Percentiles rank a stretch among this genome's conserved stretches.
These are phyloP conservation scores for Ypsolopha sequella DNA, from an alignment of 2,888 invertebrate species.

Conservation along the genomic window DNA sequence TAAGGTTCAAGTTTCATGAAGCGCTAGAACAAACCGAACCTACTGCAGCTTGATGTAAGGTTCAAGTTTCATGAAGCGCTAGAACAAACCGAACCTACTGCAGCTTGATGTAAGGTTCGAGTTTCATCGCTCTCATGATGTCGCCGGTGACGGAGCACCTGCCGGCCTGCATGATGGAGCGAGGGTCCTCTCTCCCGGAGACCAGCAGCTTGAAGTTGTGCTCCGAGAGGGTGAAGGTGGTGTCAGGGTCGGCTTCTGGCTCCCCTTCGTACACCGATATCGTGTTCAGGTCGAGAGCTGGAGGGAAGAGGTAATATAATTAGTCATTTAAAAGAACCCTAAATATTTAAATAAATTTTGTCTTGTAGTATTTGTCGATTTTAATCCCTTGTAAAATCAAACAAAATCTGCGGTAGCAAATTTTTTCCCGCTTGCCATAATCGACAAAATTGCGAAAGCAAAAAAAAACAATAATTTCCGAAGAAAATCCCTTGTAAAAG, in stretches of 20 bases:
- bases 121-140: slow-evolving; percentile 64
- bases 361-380: neutral
- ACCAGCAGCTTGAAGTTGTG: slow-evolving; percentile 55
- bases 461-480: no score
- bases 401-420: no score
- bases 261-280: slow-evolving; percentile 56
- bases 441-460: no score
- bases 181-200: slow-evolving; percentile 44
- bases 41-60: no score
- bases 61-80: no score
- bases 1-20: no score
- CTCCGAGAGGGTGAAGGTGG: slow-evolving; percentile 57
- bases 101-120: slow-evolving; percentile 57
- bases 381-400: no score
- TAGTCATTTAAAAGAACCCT: neutral
- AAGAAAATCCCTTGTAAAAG: no score
- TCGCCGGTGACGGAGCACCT: slow-evolving; percentile 63
- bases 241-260: slow-evolving; percentile 54
- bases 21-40: no score
- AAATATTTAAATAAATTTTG: neutral
- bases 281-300: slow-evolving; percentile 57
- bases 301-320: slow-evolving; percentile 13
- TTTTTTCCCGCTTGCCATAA: no score
- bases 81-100: slow-evolving; percentile 17
- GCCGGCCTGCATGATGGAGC: slow-evolving; percentile 57